Evolutionary conservation across 1,140 invertebrate genomes (phyloP).

Genomic region (Caenorhabditis brenneri): DNA sequence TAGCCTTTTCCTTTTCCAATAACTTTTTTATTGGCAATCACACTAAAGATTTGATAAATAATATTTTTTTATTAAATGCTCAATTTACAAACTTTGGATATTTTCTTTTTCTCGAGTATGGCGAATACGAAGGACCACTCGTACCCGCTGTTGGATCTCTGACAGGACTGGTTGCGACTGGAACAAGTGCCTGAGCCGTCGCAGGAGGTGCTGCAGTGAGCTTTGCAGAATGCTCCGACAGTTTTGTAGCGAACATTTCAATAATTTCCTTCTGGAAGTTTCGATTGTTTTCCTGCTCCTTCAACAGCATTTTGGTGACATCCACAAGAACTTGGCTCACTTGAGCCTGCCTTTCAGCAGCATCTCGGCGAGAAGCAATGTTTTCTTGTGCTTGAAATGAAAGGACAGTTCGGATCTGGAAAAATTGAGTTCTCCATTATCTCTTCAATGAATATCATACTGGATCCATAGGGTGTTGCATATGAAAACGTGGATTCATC

Average conservation of each 20-base stretch:
- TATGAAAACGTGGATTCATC: no score
- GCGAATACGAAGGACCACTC: no score
- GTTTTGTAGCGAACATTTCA: background rate
- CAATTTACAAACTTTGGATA: no score
- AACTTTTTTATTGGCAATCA: background rate
- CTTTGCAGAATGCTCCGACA: background rate
- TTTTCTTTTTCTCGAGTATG: no score
- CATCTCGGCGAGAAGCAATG: background rate
- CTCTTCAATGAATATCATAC: background rate
- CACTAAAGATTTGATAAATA: background rate
- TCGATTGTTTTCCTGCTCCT: background rate
- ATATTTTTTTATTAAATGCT: no score
- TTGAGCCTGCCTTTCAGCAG: background rate
- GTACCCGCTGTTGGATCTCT: no score
- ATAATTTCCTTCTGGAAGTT: background rate
- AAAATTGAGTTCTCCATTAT: background rate
- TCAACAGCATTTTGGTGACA: background rate
- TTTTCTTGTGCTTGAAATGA: background rate
- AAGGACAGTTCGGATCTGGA: background rate
- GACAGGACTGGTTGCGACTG: no score
- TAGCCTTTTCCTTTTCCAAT: background rate
- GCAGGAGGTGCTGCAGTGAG: background rate
- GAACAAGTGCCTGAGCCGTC: background rate
- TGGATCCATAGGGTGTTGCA: no score
- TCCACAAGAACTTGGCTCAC: background rate